These are phyloP conservation scores for Danio choprae DNA, from an alignment of 2,797 vertebrate genomes.

Conservation along the genomic window DNA sequence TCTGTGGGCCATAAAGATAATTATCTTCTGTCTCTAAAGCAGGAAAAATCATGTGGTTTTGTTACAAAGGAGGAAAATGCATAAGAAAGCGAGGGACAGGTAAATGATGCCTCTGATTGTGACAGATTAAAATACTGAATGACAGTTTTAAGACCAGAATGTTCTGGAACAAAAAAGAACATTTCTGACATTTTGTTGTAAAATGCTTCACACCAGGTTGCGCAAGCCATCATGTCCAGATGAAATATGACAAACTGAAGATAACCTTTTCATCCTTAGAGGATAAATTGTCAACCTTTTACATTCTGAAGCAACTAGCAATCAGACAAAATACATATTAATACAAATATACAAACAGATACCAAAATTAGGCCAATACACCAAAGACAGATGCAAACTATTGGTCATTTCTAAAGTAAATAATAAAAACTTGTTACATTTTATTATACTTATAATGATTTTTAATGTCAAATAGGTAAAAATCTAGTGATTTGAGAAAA, in stretches of 20 bases:
- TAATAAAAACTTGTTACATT: no score
- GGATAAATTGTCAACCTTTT: neutral
- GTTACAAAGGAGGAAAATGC: conserved; percentile 21
- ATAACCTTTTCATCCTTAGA: conserved; percentile 20
- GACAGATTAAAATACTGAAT: neutral
- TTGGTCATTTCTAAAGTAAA: no score
- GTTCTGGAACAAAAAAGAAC: conserved; percentile 18
- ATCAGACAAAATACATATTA: neutral
- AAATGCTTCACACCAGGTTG: conserved; percentile 28
- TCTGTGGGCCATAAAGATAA: conserved; percentile 50
- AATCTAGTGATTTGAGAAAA: no score
- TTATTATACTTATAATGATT: no score
- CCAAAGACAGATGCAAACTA: no score
- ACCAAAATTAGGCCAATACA: no score
- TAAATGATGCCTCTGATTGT: conserved; percentile 2
- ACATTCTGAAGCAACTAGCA: neutral
- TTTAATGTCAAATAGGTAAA: no score
- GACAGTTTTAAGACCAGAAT: conserved; percentile 35
- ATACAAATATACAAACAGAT: neutral
- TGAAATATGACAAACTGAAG: conserved; percentile 11
- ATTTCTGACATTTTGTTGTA: conserved; percentile 43
- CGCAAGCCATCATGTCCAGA: conserved; percentile 12
- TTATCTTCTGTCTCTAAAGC: conserved; percentile 48
- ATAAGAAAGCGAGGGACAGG: neutral
- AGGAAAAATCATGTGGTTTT: conserved; percentile 39